Base-by-base conservation (phyloP, 2,888 invertebrate species). In the Noctua comes region DNA sequence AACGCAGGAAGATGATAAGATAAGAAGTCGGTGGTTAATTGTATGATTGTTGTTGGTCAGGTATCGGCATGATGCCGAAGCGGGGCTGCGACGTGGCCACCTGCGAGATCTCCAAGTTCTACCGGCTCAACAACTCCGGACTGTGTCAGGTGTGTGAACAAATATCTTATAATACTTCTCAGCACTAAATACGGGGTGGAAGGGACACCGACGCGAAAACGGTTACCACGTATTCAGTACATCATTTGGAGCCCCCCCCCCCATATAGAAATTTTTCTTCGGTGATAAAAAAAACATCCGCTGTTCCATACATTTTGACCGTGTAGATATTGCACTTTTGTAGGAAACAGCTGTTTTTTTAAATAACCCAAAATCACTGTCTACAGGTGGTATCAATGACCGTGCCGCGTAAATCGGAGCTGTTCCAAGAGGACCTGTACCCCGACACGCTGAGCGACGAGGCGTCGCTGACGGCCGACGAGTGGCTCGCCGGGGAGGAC, bases 401-500 rank as follows among this genome's bases (percentile, higher is more conserved):
- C 77, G 99, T 99, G 79, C 99, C 99, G 43, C 97, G 99, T 94
- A 99, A 99, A 97, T 99, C 99, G 84, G 99, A 99, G 96, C 97
- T 99, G 91, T 99, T 99, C 97, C 99, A 99, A 97, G 99, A 99
- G 94, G 99, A 99, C 96, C 97, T 99, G 86, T 99, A 99, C 95
- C 99, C 99, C 0, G 99, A 99, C 93, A 99, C 99, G 13, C 97
- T 99, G 31, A 99, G 99, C 75, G 99, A 99, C 92, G 98, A 98
- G 83, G 98, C 99, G 11, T 98, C 99, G 24, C 97, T 98, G 85
- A 98, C 98, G 0, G 99, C 99, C 3, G 99, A 99, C 92, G 99
- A 99, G 94, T 99, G 99, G 98, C 97, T 98, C 77, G 97, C 97
- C 64, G 99, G 99, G 24, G 98, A 98, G 91, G 99, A 99, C 95